Evolutionary conservation across 1,140 invertebrate species (phyloP).

Genomic region (Metopolophium dirhodum): DNA sequence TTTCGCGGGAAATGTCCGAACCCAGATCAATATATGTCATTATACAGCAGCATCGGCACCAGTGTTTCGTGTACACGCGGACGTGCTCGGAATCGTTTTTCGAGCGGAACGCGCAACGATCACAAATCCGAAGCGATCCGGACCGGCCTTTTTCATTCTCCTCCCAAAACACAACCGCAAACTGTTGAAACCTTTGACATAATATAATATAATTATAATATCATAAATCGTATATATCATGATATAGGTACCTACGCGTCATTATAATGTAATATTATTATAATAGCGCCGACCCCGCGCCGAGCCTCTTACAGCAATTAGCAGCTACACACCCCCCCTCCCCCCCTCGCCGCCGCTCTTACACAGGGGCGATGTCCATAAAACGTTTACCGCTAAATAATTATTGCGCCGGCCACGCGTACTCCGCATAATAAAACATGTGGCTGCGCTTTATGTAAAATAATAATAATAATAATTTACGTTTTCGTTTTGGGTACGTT

Average conservation of each 20-base stretch:
- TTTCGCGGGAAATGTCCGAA: background rate
- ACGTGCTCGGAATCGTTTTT: background rate
- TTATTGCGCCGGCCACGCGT: background rate
- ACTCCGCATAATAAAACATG: background rate
- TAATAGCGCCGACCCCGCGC: background rate
- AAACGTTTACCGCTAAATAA: slow-evolving; percentile 16
- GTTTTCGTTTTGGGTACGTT: background rate
- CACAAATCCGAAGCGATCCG: background rate
- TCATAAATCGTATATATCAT: background rate
- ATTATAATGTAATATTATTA: background rate
- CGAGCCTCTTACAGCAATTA: background rate
- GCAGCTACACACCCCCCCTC: background rate
- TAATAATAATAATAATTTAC: background rate
- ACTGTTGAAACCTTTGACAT: background rate
- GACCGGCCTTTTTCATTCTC: background rate
- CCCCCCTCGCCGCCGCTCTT: accelerated
- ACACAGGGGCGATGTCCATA: background rate
- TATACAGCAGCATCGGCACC: background rate
- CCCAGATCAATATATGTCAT: background rate
- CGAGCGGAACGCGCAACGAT: background rate
- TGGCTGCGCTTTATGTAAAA: background rate
- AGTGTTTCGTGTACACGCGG: background rate
- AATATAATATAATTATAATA: background rate
- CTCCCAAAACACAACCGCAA: background rate
- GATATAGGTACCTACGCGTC: background rate